Evolutionary conservation across 1,140 invertebrate species (phyloP), one percentile per base, ranked within the genome.

Genomic region (Bombyx mandarina): DNA sequence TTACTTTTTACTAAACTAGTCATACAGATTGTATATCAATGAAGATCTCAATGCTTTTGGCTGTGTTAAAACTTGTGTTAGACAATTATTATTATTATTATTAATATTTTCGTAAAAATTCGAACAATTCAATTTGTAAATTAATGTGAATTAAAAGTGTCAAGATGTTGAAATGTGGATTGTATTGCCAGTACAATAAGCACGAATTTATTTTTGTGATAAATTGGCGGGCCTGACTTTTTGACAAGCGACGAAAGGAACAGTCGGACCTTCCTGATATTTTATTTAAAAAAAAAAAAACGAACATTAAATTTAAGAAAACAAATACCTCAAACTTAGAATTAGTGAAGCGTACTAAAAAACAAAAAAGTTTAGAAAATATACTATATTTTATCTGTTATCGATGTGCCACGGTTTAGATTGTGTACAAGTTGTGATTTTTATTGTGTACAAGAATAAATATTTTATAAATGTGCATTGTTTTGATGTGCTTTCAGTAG

Each of bases 401-500:
- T 81, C 79, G 62, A 79, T 77, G 79, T 85, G 82, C 79, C 79
- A 82, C 75, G 68, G 12, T 69, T 69, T 79, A 73, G 69, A 65
- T 73, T 73, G 71, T 74, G 76, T 75, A 77, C 69, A 67, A 67
- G 75, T 69, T 77, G 75, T 82, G 73, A 82, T 82, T 69, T 35
- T 35, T 82, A 82, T 82, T 77, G 70, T 80, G 67, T 77, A 35
- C 26, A 35, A 35, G 77, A 82, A 77, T 77, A 79, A 79, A 79
- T 81, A 80, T 85, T 85, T 85, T 85, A 85, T 82, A 77, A 85
- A 85, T 82, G 82, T 82, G 47, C 26, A 46, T 22, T 47, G 10
- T 45, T 8, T 54, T 6, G 4, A 18, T 54, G 6, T 44, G 8
- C 8, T 54, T 12, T 54, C 0, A 26, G 49, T 3, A 7, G 7